Evolutionary conservation across 2,888 invertebrate species (phyloP).

Genomic region (Doris montereyensis): DNA sequence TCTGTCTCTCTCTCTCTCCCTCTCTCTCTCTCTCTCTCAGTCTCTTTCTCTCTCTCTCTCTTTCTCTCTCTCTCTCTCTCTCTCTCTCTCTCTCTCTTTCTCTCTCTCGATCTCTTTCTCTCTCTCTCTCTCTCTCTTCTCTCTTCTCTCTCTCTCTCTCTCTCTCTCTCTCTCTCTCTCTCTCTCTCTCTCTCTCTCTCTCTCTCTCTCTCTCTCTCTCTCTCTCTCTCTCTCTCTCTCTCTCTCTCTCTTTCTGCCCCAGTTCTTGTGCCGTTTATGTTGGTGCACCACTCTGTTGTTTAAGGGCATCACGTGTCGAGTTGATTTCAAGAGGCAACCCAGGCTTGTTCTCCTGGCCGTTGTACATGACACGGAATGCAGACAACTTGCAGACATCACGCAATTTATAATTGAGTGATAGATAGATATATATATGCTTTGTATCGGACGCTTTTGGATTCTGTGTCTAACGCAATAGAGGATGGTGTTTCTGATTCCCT

Average conservation of each 20-base stretch:
- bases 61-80: not conserved
- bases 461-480: no score
- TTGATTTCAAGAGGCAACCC: constrained; percentile 52
- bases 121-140: not conserved
- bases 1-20: not conserved
- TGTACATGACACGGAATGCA: constrained; percentile 53
- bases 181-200: constrained; percentile 26
- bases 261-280: constrained; percentile 52
- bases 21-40: not conserved
- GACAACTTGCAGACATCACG: no score
- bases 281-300: constrained; percentile 57
- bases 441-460: no score
- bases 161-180: constrained; percentile 21
- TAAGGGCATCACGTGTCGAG: constrained; percentile 56
- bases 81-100: constrained; percentile 27
- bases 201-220: constrained; percentile 8
- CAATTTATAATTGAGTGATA: no score
- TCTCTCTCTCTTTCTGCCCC: not conserved
- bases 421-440: no score
- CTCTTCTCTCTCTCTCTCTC: constrained; percentile 15
- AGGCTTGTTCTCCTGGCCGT: constrained; percentile 52
- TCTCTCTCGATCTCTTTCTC: not conserved
- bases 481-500: no score
- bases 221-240: not conserved
- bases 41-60: not conserved